These are phyloP conservation scores for Agrypnus murinus DNA, from an alignment of 2,888 invertebrate genomes.

Conservation along the genomic window DNA sequence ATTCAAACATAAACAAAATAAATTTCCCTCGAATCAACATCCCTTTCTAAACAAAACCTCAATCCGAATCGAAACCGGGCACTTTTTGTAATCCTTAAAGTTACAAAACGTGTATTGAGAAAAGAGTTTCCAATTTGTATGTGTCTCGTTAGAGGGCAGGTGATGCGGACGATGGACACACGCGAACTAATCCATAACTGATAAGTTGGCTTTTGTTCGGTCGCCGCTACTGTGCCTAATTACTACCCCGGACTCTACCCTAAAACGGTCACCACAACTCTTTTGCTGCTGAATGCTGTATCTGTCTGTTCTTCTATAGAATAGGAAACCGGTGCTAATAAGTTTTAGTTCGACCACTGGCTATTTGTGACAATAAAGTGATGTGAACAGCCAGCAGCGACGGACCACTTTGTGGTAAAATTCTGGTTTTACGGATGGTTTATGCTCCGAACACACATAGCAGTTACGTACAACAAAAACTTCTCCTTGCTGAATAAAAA, in stretches of 20 bases:
- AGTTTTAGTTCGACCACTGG: slow-evolving; percentile 40
- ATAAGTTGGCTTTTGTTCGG: slow-evolving; percentile 60
- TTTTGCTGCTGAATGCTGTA: slow-evolving; percentile 43
- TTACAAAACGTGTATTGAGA: slow-evolving; percentile 43
- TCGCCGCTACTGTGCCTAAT: slow-evolving; percentile 57
- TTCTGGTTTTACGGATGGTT: not conserved
- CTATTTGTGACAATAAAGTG: slow-evolving; percentile 9
- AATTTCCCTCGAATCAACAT: no score
- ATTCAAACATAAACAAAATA: no score
- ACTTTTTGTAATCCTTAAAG: slow-evolving; percentile 43
- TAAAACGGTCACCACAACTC: slow-evolving; percentile 50
- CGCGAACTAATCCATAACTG: slow-evolving; percentile 65
- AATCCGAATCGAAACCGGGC: slow-evolving; percentile 28
- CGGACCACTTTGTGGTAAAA: not conserved
- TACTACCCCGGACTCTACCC: slow-evolving; percentile 51
- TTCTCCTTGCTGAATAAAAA: no score
- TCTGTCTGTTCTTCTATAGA: slow-evolving; percentile 23
- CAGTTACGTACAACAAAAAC: no score
- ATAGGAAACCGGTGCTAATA: slow-evolving; percentile 48
- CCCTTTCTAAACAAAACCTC: slow-evolving; percentile 20
- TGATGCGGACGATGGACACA: slow-evolving; percentile 60
- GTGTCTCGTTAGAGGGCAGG: slow-evolving; percentile 60
- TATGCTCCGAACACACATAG: no score
- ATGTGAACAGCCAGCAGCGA: not conserved
- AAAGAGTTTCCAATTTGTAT: slow-evolving; percentile 59